A percentile compares a stretch with the other conserved stretches of the same genome.
phyloP scores from a whole-genome alignment of 2,797 vertebrate genomes.

The Halcyon smyrnensis region DNA sequence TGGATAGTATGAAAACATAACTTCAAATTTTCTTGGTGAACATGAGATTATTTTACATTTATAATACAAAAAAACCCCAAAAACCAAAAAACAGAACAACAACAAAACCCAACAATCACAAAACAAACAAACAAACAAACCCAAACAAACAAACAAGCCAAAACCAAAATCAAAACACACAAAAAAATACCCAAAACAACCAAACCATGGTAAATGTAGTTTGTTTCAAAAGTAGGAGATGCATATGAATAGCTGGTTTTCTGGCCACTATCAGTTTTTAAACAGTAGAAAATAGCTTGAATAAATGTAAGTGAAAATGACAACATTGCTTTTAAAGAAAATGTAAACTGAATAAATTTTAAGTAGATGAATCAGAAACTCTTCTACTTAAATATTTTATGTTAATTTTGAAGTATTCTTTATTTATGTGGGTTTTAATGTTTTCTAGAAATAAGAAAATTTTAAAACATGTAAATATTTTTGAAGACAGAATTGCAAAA shows the following conservation, averaged over 20 bases:
- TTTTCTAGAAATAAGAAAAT: background rate
- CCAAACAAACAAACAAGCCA: no score
- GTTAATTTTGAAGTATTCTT: background rate
- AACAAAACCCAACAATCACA: no score
- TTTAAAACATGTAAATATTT: background rate
- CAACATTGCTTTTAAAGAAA: background rate
- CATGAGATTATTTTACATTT: background rate
- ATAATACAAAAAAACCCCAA: rapidly evolving
- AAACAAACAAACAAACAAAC: no score
- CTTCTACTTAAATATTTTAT: background rate
- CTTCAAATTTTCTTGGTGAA: background rate
- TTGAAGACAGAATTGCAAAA: background rate
- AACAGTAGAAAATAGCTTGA: background rate
- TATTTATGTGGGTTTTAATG: background rate
- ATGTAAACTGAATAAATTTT: background rate
- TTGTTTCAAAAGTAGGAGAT: background rate
- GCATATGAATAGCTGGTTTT: background rate
- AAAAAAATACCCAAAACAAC: no score
- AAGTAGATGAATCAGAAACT: background rate
- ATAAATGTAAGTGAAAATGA: background rate
- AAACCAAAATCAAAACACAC: no score
- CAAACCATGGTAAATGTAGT: background rate
- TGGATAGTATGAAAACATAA: background rate
- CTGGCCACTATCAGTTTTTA: background rate
- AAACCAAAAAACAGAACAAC: no score